These are phyloP conservation scores for Ormia ochracea DNA, from an alignment of 2,888 invertebrate genomes.

Conservation along the genomic window DNA sequence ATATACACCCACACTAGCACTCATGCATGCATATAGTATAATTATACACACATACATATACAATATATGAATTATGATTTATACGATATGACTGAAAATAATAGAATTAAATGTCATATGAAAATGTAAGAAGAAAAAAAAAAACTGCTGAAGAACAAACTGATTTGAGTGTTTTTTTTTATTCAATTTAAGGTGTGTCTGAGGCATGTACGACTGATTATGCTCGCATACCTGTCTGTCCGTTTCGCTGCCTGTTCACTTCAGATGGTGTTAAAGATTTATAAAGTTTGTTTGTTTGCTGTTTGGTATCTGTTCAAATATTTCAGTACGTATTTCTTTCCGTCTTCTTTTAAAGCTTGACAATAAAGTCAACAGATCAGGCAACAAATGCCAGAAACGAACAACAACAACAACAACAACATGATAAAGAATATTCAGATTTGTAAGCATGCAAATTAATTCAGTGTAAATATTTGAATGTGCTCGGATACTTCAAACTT, in stretches of 20 bases:
- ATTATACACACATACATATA: too few relatives aligned
- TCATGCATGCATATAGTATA: too few relatives aligned
- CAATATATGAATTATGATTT: constrained; percentile 48
- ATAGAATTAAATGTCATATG: constrained; percentile 14
- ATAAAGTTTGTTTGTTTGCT: constrained; percentile 23
- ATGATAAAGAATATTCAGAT: constrained; percentile 34
- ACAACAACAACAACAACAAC: background rate
- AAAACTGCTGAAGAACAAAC: background rate
- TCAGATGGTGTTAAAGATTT: constrained; percentile 47
- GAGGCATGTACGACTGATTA: background rate
- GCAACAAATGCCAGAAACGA: constrained; percentile 21
- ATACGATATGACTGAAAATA: constrained; percentile 10
- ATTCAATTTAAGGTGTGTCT: constrained; percentile 37
- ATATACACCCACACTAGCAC: too few relatives aligned
- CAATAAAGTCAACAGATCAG: constrained; percentile 41
- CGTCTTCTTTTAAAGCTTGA: background rate
- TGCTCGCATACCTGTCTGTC: background rate
- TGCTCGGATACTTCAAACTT: constrained; percentile 31
- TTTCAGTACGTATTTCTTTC: background rate
- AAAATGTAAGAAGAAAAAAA: background rate
- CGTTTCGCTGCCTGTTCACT: background rate
- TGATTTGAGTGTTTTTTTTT: background rate
- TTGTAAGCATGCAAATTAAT: constrained; percentile 61
- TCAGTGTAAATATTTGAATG: constrained; percentile 55
- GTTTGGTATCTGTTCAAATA: constrained; percentile 20